Conservation (phyloP, 2,797 vertebrate genomes). For the Jordanella pulchra region DNA sequence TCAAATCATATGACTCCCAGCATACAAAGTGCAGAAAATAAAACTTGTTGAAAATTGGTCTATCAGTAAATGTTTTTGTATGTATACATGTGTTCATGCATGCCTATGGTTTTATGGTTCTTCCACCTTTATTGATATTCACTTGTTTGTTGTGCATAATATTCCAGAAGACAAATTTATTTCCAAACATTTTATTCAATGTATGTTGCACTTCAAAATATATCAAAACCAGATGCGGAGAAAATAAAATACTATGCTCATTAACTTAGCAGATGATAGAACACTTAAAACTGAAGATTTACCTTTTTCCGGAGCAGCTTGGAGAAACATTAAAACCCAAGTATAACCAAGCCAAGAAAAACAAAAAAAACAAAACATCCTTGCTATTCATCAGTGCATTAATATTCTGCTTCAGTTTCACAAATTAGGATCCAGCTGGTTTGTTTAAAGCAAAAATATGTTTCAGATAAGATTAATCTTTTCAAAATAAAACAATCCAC, state of each 20-base stretch:
- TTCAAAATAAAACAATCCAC: constrained; percentile 26
- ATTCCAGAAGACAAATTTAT: constrained; percentile 5
- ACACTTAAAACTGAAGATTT: constrained; percentile 48
- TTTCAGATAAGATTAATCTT: constrained; percentile 15
- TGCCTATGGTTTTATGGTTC: not conserved
- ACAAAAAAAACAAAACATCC: not conserved
- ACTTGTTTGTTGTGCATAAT: not conserved
- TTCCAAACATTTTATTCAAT: constrained; percentile 77
- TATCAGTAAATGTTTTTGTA: too few species aligned
- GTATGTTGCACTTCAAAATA: constrained; percentile 81
- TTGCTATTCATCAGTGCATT: constrained; percentile 20
- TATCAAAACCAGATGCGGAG: constrained; percentile 79
- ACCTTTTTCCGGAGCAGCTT: constrained; percentile 49
- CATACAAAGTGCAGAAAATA: too few species aligned
- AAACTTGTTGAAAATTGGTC: too few species aligned
- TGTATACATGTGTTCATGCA: too few species aligned
- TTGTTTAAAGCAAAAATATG: constrained; percentile 8
- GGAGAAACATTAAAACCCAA: constrained; percentile 34
- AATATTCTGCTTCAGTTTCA: constrained; percentile 26
- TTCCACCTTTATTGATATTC: not conserved
- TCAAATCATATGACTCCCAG: too few species aligned
- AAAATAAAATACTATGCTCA: constrained; percentile 59
- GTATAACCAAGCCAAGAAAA: constrained; percentile 13
- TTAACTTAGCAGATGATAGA: constrained; percentile 55
- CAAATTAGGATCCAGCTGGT: constrained; percentile 46